Evolutionary conservation across 2,797 vertebrate species (phyloP), one percentile per base, ranked within the genome.

Genomic region (Tauraco hartlaubi): DNA sequence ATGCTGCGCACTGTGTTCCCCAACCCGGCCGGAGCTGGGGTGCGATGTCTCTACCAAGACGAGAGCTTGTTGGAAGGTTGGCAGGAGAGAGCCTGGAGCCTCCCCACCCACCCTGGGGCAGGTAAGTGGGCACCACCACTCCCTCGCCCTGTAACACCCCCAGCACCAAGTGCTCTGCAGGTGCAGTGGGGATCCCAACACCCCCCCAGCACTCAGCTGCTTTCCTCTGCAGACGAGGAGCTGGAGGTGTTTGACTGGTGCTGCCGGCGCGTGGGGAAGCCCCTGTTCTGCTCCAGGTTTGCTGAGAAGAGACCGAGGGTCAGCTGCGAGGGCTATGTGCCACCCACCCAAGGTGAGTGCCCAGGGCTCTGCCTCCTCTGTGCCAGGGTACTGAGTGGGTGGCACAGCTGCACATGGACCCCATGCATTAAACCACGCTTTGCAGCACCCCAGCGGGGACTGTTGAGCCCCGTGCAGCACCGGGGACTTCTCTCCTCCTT

Each of bases 231-330:
- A 98, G 98, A 92, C 2, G 9, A 21, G 48, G 97, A 98, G 63
- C 85, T 94, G 58, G 94, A 98, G 83, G 90, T 96, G 0, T 97
- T 97, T 2, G 14, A 82, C 69, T 98, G 97, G 97, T 98, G 98
- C 82, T 98, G 98, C 86, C 92, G 0, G 56, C 89, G 35, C 1
- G 96, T 95, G 13, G 85, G 48, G 72, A 97, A 95, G 61, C 94
- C 97, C 9, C 59, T 33, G 55, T 96, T 98, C 81, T 98, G 98
- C 2, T 1, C 59, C 26, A 88, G 71, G 61, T 98, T 98, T 96
- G 87, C 72, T 3, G 81, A 86, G 43, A 97, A 90, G 92, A 90
- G 90, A 54, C 97, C 98, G 0, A 94, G 19, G 5, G 26, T 97
- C 2, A 7, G 37, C 88, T 98, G 98, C 3, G 18, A 78, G 55